phyloP scores from a whole-genome alignment of 2,888 invertebrate genomes.

The Chymomyza fuscimana region DNA sequence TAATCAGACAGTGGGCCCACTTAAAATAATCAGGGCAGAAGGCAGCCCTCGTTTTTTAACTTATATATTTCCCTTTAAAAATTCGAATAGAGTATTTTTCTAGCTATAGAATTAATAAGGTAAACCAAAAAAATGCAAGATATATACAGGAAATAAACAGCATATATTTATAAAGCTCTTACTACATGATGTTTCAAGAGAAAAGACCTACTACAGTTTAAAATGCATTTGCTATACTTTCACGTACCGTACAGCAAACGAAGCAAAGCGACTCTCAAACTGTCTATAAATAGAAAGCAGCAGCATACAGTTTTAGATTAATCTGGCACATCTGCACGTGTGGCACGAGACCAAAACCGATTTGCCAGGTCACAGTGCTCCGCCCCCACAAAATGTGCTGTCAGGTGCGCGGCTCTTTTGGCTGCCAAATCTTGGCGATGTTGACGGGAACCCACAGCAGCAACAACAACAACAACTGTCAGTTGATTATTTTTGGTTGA shows the following conservation, averaged over 20 bases:
- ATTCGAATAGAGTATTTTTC: no score
- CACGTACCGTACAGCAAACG: no score
- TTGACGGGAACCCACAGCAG: not conserved
- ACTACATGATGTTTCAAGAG: not conserved
- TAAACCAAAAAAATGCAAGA: no score
- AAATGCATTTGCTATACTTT: not conserved
- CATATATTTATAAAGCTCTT: no score
- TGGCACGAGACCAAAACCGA: conserved; percentile 2
- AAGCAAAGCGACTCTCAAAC: not conserved
- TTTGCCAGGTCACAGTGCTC: not conserved
- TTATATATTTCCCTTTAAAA: no score
- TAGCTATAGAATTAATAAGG: no score
- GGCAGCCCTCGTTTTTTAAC: no score
- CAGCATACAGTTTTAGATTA: not conserved
- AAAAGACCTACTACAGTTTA: not conserved
- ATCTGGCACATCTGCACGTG: not conserved
- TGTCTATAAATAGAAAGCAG: not conserved
- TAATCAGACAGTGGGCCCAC: no score
- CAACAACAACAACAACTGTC: not conserved
- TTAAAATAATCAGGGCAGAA: no score
- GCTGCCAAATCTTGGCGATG: not conserved
- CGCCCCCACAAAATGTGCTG: not conserved
- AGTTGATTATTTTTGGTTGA: conserved; percentile 37
- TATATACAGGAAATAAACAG: no score
- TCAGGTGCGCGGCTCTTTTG: not conserved